A percentile compares a stretch with the other conserved stretches of the same genome.
Conservation (phyloP, 1,140 invertebrate genomes). For the Zaprionus davidi region DNA sequence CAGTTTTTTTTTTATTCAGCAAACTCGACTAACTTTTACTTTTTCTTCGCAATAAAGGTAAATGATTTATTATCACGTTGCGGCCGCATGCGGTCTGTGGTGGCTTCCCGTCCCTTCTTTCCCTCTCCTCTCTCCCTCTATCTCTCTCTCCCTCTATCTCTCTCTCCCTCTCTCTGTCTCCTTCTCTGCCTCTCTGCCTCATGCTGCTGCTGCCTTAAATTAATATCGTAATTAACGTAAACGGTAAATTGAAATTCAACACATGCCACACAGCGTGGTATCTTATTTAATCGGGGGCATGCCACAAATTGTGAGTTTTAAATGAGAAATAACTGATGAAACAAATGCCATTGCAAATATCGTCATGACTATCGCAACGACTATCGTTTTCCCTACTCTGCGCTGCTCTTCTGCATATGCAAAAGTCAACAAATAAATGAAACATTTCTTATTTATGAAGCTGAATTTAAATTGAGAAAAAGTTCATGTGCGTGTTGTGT, state of each 20-base stretch:
- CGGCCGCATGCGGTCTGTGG: conserved; percentile 36
- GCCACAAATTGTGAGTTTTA: background rate
- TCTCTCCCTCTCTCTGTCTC: too few relatives aligned
- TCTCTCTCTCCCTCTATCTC: background rate
- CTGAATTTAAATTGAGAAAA: conserved; percentile 6
- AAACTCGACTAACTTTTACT: conserved; percentile 41
- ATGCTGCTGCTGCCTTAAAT: background rate
- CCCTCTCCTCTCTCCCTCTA: background rate
- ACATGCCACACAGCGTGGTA: background rate
- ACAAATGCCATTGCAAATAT: background rate
- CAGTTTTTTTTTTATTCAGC: conserved; percentile 2
- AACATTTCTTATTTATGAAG: conserved; percentile 5
- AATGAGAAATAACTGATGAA: background rate
- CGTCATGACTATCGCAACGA: background rate
- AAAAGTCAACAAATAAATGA: conserved; percentile 8
- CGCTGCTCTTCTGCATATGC: background rate
- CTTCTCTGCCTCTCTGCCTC: too few relatives aligned
- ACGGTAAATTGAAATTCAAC: conserved; percentile 1
- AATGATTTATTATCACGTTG: conserved; percentile 63
- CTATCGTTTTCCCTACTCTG: background rate
- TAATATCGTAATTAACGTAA: conserved; percentile 6
- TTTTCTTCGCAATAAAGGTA: conserved; percentile 44
- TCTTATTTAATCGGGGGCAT: background rate
- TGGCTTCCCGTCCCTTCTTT: background rate
- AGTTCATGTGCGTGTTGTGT: background rate